Base-by-base conservation (phyloP, 2,888 invertebrate species). In the Sclerodermus sp. region DNA sequence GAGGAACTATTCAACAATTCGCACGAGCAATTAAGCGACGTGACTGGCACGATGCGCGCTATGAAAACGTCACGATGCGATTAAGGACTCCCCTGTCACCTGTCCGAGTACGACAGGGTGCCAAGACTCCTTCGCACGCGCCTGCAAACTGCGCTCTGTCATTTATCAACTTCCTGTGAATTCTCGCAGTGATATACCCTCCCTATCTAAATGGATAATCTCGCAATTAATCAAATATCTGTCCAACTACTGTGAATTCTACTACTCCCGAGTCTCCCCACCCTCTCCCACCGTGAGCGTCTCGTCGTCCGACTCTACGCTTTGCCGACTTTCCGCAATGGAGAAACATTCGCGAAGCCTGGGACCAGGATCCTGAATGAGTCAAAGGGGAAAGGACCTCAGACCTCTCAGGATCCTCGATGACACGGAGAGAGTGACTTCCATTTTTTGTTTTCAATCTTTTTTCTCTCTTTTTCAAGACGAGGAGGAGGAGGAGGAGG, bases 1-100 rank as follows among this genome's bases (percentile, higher is more conserved):
- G 16, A 47, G 51, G 50, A 5, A 8, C 23, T 50, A 55, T 64
- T 57, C 52, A 58, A 57, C 49, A 42, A 56, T 56, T 64, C 54
- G 57, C 56, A 43, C 64, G 66, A 64, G 71, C 76, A 76, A 76
- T 76, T 76, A 76, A 76, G 66, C 51, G 64, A 70, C 68, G 73
- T 76, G 76, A 76, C 76, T 71, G 62, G 59, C 66, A 59, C 61
- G 57, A 58, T 66, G 67, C 57, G 47, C 54, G 60, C 56, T 47
- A 53, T 67, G 64, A 61, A 68, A 68, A 65, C 65, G 64, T 61
- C 64, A 40, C 50, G 62, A 59, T 57, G 58, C 66, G 62, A 67
- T 66, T 67, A 66, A 65, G 58, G 62, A 64, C 67, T 65, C 55
- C 58, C 53, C 57, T 60, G 67, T 65, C 67, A 61, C 63, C 60